These are phyloP conservation scores for Reticulitermes lucifugus DNA, from an alignment of 2,888 invertebrate genomes.

Conservation along the genomic window DNA sequence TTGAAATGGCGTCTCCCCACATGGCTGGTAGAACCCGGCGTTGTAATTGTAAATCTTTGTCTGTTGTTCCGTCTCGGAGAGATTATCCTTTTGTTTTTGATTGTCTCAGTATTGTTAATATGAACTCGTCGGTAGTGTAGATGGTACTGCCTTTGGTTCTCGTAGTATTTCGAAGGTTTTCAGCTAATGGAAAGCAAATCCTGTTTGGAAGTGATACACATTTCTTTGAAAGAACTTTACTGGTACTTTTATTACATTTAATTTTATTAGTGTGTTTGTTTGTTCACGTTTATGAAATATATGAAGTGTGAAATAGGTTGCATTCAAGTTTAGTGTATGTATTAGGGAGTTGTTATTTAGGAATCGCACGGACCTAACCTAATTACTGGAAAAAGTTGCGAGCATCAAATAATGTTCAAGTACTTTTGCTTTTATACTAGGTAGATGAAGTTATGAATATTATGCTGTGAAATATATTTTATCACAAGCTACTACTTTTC, in stretches of 20 bases:
- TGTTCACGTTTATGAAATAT: background rate
- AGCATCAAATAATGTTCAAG: too few species aligned
- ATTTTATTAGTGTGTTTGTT: background rate
- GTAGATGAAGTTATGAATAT: too few species aligned
- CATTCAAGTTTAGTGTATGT: too few species aligned
- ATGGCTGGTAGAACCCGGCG: constrained; percentile 64
- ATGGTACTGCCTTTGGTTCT: background rate
- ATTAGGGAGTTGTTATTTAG: too few species aligned
- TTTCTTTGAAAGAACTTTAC: background rate
- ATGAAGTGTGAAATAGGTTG: too few species aligned
- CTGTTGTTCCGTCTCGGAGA: background rate
- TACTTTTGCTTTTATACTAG: too few species aligned
- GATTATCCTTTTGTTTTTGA: background rate
- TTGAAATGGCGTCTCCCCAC: constrained; percentile 81
- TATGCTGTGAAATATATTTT: too few species aligned
- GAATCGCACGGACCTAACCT: background rate
- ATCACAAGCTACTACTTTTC: too few species aligned
- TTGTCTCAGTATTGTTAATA: background rate
- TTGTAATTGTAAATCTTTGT: constrained; percentile 46
- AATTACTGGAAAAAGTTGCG: background rate
- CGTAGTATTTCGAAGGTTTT: background rate
- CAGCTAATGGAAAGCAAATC: background rate
- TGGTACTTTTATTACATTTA: background rate
- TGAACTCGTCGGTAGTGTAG: background rate
- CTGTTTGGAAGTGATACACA: background rate